Evolutionary conservation across 2,888 invertebrate genomes (phyloP).

Genomic region (Nasonovia ribisnigri): DNA sequence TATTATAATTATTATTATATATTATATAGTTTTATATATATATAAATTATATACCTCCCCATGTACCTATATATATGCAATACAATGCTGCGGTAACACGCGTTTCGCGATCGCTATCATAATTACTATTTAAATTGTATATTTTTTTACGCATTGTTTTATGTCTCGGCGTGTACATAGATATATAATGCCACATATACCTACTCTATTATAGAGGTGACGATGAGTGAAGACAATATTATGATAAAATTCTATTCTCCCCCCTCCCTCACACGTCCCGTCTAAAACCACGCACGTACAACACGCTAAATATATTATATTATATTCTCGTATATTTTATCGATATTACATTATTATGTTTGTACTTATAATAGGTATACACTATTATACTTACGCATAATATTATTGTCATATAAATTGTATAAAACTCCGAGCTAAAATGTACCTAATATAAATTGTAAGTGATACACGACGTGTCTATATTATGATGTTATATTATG

Average conservation of each 20-base stretch:
- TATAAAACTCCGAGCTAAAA: neutral
- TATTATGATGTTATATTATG: neutral
- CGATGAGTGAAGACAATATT: neutral
- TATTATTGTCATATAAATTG: neutral
- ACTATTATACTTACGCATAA: neutral
- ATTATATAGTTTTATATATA: neutral
- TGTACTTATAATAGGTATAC: neutral
- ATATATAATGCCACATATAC: neutral
- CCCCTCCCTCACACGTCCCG: too few species aligned
- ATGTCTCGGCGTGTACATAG: neutral
- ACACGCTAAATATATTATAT: neutral
- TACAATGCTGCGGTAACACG: neutral
- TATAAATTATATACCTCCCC: too few species aligned
- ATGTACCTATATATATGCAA: too few species aligned
- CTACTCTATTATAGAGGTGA: neutral
- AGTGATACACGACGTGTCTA: neutral
- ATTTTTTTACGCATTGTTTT: neutral
- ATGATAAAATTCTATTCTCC: neutral
- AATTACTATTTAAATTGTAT: constrained; percentile 17
- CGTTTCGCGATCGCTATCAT: neutral
- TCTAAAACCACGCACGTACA: neutral
- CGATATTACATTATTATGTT: neutral
- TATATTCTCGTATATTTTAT: neutral
- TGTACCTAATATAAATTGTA: neutral
- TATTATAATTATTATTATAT: neutral